Percentiles rank a stretch among this genome's conserved stretches.
Conservation (phyloP, 2,888 invertebrate species). For the Ptilodon capucinus region DNA sequence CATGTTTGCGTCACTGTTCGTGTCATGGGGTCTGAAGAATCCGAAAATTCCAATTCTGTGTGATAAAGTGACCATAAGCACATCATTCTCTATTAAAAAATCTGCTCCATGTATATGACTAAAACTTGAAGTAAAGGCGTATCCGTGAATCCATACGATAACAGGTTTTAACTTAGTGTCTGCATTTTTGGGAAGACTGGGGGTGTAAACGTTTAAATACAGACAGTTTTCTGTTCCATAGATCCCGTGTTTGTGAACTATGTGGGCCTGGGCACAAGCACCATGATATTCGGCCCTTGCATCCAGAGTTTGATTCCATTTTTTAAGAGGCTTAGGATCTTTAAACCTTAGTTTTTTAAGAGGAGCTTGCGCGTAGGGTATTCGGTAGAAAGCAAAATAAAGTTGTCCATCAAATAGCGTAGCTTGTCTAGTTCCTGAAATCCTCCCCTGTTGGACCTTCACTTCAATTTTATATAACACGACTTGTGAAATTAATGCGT, state of each 20-base stretch:
- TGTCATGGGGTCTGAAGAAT: conserved; percentile 63
- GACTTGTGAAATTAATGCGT: conserved; percentile 24
- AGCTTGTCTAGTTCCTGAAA: conserved; percentile 48
- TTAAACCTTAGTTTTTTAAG: conserved; percentile 62
- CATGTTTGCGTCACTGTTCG: conserved; percentile 64
- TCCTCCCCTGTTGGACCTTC: conserved; percentile 53
- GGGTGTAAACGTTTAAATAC: conserved; percentile 86
- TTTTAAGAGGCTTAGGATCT: conserved; percentile 52
- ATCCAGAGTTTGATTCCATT: conserved; percentile 81
- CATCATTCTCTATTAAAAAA: conserved; percentile 67
- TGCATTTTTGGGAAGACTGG: conserved; percentile 55
- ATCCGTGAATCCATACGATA: conserved; percentile 73
- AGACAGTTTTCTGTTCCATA: conserved; percentile 85
- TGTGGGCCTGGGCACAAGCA: conserved; percentile 84
- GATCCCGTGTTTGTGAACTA: conserved; percentile 56
- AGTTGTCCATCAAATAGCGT: conserved; percentile 53
- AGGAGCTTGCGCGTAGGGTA: conserved; percentile 69
- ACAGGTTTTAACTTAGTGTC: conserved; percentile 45
- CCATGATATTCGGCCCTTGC: conserved; percentile 75
- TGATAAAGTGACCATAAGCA: conserved; percentile 60
- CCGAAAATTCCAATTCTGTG: conserved; percentile 73
- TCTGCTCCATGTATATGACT: conserved; percentile 73
- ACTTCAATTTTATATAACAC: conserved; percentile 47
- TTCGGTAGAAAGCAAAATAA: conserved; percentile 67
- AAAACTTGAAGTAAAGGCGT: conserved; percentile 67